Evolutionary conservation across 2,797 vertebrate genomes (phyloP), one percentile per base, ranked within the genome.

Genomic region (Pseudochaenichthys georgianus): DNA sequence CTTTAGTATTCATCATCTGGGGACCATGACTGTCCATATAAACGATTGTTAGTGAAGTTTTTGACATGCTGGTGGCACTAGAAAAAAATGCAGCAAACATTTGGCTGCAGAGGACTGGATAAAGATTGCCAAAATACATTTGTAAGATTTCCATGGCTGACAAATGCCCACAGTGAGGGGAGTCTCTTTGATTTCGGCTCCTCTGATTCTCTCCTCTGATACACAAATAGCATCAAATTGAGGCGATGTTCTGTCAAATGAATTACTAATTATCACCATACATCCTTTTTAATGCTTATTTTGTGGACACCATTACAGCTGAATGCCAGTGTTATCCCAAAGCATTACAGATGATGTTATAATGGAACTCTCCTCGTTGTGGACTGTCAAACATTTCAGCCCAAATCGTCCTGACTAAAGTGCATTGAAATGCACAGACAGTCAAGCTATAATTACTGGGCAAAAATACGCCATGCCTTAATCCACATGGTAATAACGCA

Each of bases 401-500:
- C 77, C 67, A 88, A 93, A 88, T 81, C 70, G 52, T 84, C 78
- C 80, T 66, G 85, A 89, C 89, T 84, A 83, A 88, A 91, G 79
- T 87, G 85, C 78, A 90, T 92, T 87, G 92, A 91, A 92, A 93
- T 93, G 80, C 87, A 83, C 64, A 80, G 88, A 90, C 92, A 90
- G 88, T 78, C 65, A 61, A 81, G 87, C 88, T 83, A 83, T 94
- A 95, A 94, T 94, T 93, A 93, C 89, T 80, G 83, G 85, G 87
- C 91, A 90, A 93, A 94, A 95, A 93, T 86, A 92, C 81, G 86
- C 85, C 57, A 75, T 87, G 92, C 88, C 87, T 93, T 94, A 94
- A 95, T 95, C 92, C 94, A 94, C 89, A 80, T 89, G 89, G 86
- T 95, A 95, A 95, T 94, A 93, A 92, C 77, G 73, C 93, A 94